Base-by-base conservation (phyloP, 2,113 vertebrate genomes). In the Lasiurus cinereus region DNA sequence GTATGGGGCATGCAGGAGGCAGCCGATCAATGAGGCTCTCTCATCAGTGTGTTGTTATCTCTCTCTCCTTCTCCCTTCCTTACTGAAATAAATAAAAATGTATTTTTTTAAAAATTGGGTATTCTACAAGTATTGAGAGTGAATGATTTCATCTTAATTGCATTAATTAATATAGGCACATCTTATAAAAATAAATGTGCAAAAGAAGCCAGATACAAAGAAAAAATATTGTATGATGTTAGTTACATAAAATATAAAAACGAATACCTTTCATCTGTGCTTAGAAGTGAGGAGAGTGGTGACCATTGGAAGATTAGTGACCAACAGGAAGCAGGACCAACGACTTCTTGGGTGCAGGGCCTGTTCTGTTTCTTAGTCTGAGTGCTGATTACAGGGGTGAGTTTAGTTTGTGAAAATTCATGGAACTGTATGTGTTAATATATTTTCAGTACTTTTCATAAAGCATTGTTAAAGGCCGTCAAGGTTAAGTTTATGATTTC, bases 401-500 rank as follows among this genome's bases (percentile, higher is more conserved):
- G 16, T 46, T 90, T 6, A 33, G 10, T 82, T 88, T 70, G 62
- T 82, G 48, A 77, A 97, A 85, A 70, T 88, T 85, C 62, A 82
- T n/a, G 88, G 67, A 77, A 19, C 18, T 43, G 8, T 92, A 64
- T 33, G 11, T 6, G 24, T 14, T 86, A 56, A 56, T 46, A 6
- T 87, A 52, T 52, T 87, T 95, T 77, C 5, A 56, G 29, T 84
- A 83, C 74, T 59, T 95, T 92, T 91, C 56, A 79, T 56, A 48
- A 83, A n/a, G 90, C 0, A 2, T 16, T n/a, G 83, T 90, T 69
- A 89, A 85, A 72, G 8, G n/a, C 39, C 74, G 22, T 52, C 3
- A 50, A 90, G 36, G 24, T 85, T 78, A 72, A 80, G 16, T 48
- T 67, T 59, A 67, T 86, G 64, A 74, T 94, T 97, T 93, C 67